Evolutionary conservation across 1,140 invertebrate genomes (phyloP), one percentile per base, ranked within the genome.

Genomic region (Brachionus sp.): DNA sequence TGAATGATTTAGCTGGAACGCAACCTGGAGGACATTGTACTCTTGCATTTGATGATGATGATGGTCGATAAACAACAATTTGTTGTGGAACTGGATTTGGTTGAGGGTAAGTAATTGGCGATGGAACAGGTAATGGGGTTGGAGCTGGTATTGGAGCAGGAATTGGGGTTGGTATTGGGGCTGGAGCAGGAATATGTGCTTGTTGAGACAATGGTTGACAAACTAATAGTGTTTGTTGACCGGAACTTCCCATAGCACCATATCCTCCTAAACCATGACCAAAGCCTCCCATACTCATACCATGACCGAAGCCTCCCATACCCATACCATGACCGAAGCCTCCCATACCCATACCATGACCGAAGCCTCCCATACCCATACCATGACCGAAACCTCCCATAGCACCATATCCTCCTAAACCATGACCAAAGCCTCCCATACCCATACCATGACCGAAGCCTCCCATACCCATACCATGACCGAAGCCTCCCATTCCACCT

Each of bases 31-130:
- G 77, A 13, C 77, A 80, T 80, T 57, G 77, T 12, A 42, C 50
- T 66, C 39, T 57, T 80, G 53, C 46, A 66, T 12, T 5, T 37
- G 66, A 70, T 35, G 77, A 66, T 42, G 50, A 66, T 80, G 50
- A 42, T 80, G 77, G 77, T 80, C 77, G 33, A 19, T 80, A 80
- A 25, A 80, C 50, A 44, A 80, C 77, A 13, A 80, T 80, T 80
- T 80, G 77, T 66, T 80, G 77, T 62, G 77, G 77, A 39, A 44
- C 77, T 62, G 77, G 77, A 35, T 50, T 23, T 64, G 44, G 77
- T 66, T 25, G 50, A 35, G 75, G 75, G 23, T 35, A 3, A 35
- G 46, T 46, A 12, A 57, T 35, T 10, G 46, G 77, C 12, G 29
- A 3, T 57, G 33, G 77, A 13, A 29, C 33, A 19, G 70, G 70